Conservation (phyloP, 2,797 vertebrate species). For the Eleutherodactylus coqui region DNA sequence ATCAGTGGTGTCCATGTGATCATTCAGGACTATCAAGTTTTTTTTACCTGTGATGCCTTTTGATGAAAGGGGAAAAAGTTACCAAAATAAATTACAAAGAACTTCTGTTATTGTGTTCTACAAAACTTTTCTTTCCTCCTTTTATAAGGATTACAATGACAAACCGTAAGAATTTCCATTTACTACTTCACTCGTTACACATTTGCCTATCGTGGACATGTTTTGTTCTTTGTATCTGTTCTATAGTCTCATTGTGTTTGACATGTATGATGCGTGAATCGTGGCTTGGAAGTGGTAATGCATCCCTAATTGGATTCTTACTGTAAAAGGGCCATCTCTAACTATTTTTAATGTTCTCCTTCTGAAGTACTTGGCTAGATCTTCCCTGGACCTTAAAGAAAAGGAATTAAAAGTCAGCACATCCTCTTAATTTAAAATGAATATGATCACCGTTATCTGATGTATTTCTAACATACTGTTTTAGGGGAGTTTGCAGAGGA, state of each 20-base stretch:
- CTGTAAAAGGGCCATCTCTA: background rate
- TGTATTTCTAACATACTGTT: background rate
- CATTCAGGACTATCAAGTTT: conserved; percentile 1
- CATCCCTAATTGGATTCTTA: background rate
- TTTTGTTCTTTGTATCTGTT: too few relatives aligned
- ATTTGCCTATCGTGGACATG: background rate
- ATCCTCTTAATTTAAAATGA: background rate
- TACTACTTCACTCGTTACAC: background rate
- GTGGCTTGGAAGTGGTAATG: background rate
- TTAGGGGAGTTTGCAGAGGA: background rate
- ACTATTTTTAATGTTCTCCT: background rate
- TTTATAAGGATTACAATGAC: background rate
- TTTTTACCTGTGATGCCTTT: background rate
- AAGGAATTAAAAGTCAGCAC: background rate
- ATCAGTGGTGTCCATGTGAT: background rate
- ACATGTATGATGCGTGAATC: background rate
- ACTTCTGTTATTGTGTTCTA: background rate
- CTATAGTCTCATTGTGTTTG: too few relatives aligned
- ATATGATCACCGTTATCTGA: background rate
- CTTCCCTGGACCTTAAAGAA: background rate
- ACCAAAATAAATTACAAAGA: background rate
- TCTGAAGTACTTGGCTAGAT: background rate
- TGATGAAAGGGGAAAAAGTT: background rate
- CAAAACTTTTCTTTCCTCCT: background rate
- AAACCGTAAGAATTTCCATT: background rate